A percentile compares a stretch with the other conserved stretches of the same genome.
These are phyloP conservation scores for Diglossa brunneiventris DNA, from an alignment of 2,113 vertebrate genomes.

Conservation along the genomic window DNA sequence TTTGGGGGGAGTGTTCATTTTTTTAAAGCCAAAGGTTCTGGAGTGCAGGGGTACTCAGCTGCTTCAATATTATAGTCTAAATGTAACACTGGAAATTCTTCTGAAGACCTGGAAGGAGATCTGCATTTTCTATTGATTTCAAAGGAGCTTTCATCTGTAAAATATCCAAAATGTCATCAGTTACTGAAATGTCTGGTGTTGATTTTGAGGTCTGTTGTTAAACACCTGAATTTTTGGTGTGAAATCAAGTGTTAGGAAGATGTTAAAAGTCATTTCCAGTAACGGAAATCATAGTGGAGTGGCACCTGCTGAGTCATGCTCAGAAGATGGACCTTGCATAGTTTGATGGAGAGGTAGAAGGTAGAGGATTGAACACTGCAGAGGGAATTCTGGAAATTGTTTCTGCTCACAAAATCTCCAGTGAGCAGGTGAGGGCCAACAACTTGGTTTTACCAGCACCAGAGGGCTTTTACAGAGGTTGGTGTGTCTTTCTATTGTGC, in stretches of 20 bases:
- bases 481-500: not conserved
- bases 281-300: not conserved
- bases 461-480: not conserved
- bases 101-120: not conserved
- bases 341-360: not conserved
- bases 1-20: accelerated
- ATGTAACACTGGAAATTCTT: not conserved
- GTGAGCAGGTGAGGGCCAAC: not conserved
- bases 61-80: not conserved
- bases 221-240: not conserved
- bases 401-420: not conserved
- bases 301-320: not conserved
- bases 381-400: not conserved
- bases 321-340: not conserved
- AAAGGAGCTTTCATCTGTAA: not conserved
- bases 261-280: not conserved
- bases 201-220: not conserved
- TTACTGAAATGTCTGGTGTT: not conserved
- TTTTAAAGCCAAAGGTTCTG: not conserved
- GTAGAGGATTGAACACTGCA: not conserved
- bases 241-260: not conserved
- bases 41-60: not conserved
- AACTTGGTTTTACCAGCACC: not conserved
- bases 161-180: not conserved
- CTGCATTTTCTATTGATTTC: not conserved